phyloP scores from a whole-genome alignment of 1,140 invertebrate genomes.

The Euwallacea similis region DNA sequence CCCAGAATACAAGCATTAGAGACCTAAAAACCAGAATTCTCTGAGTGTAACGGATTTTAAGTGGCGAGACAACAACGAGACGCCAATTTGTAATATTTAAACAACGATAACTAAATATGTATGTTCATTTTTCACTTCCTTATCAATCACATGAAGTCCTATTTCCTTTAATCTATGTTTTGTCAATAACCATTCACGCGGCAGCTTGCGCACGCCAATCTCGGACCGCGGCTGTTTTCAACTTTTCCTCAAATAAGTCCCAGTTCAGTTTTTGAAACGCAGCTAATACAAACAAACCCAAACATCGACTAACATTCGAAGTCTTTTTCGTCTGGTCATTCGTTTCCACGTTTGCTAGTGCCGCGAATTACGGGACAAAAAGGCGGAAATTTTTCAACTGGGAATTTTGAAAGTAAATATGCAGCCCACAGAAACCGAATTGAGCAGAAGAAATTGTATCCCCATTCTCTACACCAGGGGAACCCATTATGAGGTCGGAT shows the following conservation, averaged over 20 bases:
- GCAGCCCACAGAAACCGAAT: conserved; percentile 44
- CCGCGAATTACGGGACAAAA: neutral
- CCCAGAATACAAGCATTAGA: too few relatives aligned
- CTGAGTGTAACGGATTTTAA: neutral
- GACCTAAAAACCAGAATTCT: neutral
- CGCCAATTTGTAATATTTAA: too few relatives aligned
- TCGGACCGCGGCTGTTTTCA: neutral
- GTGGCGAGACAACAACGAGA: neutral
- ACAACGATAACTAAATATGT: neutral
- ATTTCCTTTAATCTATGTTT: neutral
- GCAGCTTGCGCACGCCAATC: too few relatives aligned
- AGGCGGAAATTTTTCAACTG: neutral
- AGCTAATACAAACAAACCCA: neutral
- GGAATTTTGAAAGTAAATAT: conserved; percentile 31
- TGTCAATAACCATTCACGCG: too few relatives aligned
- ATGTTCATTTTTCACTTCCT: neutral
- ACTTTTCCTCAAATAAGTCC: neutral
- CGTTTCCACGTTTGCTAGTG: too few relatives aligned
- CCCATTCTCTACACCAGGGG: conserved; percentile 76
- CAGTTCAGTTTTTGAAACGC: neutral
- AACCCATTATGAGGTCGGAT: conserved; percentile 83
- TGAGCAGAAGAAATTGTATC: conserved; percentile 67
- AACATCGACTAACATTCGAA: neutral
- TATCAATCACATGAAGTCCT: neutral
- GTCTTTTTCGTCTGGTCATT: neutral